A percentile compares a stretch with the other conserved stretches of the same genome.
Conservation (phyloP, 64 coral and sea anemone genomes). For the Dendrophyllia cribrosa region DNA sequence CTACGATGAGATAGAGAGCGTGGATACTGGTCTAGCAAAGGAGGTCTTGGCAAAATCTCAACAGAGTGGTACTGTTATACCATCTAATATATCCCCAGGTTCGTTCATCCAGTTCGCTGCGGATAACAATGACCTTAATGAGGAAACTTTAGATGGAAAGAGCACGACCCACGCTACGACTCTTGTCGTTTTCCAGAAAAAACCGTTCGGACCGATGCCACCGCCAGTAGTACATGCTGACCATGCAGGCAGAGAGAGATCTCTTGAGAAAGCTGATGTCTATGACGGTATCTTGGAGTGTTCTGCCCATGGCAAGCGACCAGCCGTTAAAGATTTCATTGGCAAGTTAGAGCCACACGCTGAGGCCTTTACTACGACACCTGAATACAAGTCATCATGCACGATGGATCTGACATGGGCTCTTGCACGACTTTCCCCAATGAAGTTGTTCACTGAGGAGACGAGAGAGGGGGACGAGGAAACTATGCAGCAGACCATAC, state of each 20-base stretch:
- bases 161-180: constrained; percentile 58
- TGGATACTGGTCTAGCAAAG: constrained; percentile 45
- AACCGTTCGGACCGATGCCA: constrained; percentile 9
- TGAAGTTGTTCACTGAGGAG: constrained; percentile 2
- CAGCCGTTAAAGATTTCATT: background rate
- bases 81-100: constrained; percentile 47
- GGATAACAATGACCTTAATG: constrained; percentile 69
- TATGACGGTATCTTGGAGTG: constrained; percentile 5
- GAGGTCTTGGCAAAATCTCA: constrained; percentile 7
- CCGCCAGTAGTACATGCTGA: background rate
- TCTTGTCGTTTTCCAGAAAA: constrained; percentile 50
- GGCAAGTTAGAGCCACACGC: background rate
- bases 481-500: constrained; percentile 14
- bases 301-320: background rate
- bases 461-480: background rate
- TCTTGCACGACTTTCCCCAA: background rate
- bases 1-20: constrained; percentile 42
- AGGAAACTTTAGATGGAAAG: constrained; percentile 69
- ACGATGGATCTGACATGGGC: constrained; percentile 42
- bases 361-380: background rate
- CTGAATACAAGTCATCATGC: constrained; percentile 54
- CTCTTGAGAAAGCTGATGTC: background rate
- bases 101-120: constrained; percentile 51
- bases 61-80: constrained; percentile 16
- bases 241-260: constrained; percentile 5